These are phyloP conservation scores for Irena cyanogastra DNA, from an alignment of 2,113 vertebrate genomes.

Conservation along the genomic window DNA sequence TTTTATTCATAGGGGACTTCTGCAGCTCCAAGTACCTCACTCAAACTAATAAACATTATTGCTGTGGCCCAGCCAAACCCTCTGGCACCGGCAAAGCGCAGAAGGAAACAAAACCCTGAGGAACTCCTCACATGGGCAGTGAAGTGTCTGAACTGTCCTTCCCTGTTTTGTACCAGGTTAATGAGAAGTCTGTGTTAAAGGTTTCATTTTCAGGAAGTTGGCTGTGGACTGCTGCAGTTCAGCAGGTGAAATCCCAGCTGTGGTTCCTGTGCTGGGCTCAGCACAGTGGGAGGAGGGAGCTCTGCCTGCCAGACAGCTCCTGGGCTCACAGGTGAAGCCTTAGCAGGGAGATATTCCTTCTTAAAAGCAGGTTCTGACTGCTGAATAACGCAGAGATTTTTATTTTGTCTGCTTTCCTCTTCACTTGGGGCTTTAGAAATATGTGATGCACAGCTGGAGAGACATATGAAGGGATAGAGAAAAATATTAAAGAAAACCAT, in stretches of 20 bases:
- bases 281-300: rapidly evolving
- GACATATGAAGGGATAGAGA: neutral
- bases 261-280: neutral
- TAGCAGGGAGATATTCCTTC: neutral
- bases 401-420: neutral
- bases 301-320: neutral
- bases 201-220: neutral
- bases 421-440: neutral
- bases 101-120: neutral
- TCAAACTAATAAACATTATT: neutral
- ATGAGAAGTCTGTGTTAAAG: neutral
- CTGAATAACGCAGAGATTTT: neutral
- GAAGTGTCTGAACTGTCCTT: neutral
- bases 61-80: neutral
- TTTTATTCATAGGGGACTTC: conserved; percentile 11
- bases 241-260: neutral
- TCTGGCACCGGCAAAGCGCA: neutral
- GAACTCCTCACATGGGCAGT: neutral
- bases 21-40: neutral
- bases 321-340: neutral
- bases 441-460: neutral
- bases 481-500: neutral
- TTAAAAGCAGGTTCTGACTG: neutral
- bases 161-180: neutral
- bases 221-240: neutral